Conservation (phyloP, 2,113 vertebrate species). For the Camelus dromedarius region DNA sequence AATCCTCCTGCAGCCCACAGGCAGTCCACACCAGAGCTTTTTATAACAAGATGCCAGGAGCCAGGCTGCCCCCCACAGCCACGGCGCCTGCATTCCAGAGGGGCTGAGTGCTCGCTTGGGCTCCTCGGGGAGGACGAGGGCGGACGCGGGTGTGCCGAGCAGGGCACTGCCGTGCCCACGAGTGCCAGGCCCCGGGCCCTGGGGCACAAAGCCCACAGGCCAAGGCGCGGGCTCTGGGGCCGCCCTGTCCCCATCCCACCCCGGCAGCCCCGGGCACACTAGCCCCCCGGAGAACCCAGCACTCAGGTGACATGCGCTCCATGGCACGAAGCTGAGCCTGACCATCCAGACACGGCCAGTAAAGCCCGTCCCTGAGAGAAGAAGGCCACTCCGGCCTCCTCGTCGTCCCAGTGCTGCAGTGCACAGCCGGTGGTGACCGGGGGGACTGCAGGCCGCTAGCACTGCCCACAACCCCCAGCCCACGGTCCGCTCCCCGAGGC, state of each 20-base stretch:
- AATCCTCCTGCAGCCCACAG: background rate
- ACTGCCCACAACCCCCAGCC: background rate
- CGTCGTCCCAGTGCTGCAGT: too few relatives aligned
- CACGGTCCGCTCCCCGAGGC: too few relatives aligned
- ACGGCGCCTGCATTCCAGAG: slow-evolving; percentile 56
- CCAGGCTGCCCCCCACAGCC: slow-evolving; percentile 65
- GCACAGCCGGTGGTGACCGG: background rate
- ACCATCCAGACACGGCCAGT: rapidly evolving
- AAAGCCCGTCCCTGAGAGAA: background rate
- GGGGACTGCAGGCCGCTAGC: background rate
- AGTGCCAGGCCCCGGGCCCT: background rate
- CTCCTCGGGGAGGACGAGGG: background rate
- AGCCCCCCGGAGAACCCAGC: too few relatives aligned
- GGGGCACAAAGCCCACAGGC: background rate
- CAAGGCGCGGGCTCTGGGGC: background rate
- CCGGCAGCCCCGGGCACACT: too few relatives aligned
- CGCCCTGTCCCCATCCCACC: background rate
- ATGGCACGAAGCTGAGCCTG: background rate
- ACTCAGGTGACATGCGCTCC: rapidly evolving
- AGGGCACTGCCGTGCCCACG: background rate
- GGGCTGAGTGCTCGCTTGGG: background rate
- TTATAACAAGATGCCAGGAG: slow-evolving; percentile 46
- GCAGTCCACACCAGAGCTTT: slow-evolving; percentile 24
- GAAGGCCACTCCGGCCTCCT: background rate
- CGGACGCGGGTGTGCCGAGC: rapidly evolving